Evolutionary conservation across 2,888 invertebrate genomes (phyloP), one percentile per base, ranked within the genome.

Genomic region (Heliconius hortense): DNA sequence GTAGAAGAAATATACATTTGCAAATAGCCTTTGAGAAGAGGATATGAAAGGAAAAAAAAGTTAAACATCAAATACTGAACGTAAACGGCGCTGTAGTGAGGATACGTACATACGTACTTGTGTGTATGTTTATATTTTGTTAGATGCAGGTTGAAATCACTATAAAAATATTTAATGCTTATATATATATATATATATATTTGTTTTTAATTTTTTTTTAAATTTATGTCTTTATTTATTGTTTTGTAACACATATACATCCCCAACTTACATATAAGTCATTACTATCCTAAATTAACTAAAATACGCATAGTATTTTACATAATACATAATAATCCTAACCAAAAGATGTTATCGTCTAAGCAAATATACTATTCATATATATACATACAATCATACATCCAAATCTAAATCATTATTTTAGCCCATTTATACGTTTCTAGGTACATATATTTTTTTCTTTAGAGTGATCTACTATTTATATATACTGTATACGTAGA

Each of bases 21-120:
- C 56, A 56, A 69, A 69, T 69, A 69, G 69, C 31, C 35, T 69
- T 69, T 69, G 69, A 69, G 28, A 56, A n/a, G 31, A n/a, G 15
- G 56, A 66, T 24, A 53, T 69, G 56, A 69, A 56, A 69, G 56
- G 69, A 69, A 56, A 68, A 48, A 53, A 69, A 56, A 31, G n/a
- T 56, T 56, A 56, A 69, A 56, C n/a, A 56, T 56, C 31, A 69
- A 56, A 69, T 69, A 53, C 56, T 69, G 53, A 56, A 56, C 10
- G 7, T n/a, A 28, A 11, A 18, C 21, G 4, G 68, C 43, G 11
- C 28, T 28, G 63, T 64, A 13, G 24, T 1, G 15, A 1, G 2
- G 2, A 66, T 63, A 18, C 28, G 31, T 4, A n/a, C 0, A n/a
- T 7, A 66, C 15, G 63, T 63, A 7, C 8, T 7, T 35, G 8